Evolutionary conservation across 2,888 invertebrate species (phyloP).

Genomic region (Clepsis dumicolana): DNA sequence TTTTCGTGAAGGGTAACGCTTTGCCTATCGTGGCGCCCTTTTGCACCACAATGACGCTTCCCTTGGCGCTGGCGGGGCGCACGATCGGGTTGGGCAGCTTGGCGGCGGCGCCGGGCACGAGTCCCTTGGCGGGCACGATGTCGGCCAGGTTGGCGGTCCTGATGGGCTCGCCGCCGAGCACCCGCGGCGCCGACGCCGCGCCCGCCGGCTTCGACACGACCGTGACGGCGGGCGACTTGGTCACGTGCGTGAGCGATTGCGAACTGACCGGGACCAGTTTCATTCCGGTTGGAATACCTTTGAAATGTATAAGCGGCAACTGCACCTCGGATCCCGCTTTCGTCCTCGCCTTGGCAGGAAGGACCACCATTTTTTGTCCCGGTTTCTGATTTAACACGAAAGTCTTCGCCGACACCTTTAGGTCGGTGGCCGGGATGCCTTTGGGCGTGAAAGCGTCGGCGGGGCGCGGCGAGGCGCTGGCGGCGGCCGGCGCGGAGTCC

Average conservation of each 20-base stretch:
- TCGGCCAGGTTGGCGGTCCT: constrained; percentile 82
- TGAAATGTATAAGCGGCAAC: constrained; percentile 78
- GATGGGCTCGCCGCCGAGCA: constrained; percentile 61
- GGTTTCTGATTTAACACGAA: constrained; percentile 81
- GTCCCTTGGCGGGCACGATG: constrained; percentile 78
- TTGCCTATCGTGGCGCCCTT: constrained; percentile 85
- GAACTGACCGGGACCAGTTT: constrained; percentile 79
- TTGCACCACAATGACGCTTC: constrained; percentile 87
- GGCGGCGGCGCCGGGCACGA: constrained; percentile 70
- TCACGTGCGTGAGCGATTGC: constrained; percentile 62
- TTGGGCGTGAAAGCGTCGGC: constrained; percentile 75
- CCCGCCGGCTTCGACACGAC: constrained; percentile 69
- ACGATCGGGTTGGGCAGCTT: constrained; percentile 79
- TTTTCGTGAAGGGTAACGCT: constrained; percentile 78
- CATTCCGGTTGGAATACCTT: constrained; percentile 78
- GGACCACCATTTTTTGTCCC: constrained; percentile 82
- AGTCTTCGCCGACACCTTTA: constrained; percentile 82
- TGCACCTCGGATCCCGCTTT: constrained; percentile 73
- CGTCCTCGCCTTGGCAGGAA: constrained; percentile 76
- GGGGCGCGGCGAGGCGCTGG: constrained; percentile 66
- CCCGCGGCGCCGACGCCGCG: constrained; percentile 57
- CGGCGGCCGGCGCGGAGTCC: constrained; percentile 59
- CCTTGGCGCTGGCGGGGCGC: constrained; percentile 79
- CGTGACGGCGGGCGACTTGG: constrained; percentile 64
- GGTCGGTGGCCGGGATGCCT: constrained; percentile 80